Evolutionary conservation across 2,888 invertebrate genomes (phyloP), one percentile per base, ranked within the genome.

Genomic region (Perizoma affinitatum): DNA sequence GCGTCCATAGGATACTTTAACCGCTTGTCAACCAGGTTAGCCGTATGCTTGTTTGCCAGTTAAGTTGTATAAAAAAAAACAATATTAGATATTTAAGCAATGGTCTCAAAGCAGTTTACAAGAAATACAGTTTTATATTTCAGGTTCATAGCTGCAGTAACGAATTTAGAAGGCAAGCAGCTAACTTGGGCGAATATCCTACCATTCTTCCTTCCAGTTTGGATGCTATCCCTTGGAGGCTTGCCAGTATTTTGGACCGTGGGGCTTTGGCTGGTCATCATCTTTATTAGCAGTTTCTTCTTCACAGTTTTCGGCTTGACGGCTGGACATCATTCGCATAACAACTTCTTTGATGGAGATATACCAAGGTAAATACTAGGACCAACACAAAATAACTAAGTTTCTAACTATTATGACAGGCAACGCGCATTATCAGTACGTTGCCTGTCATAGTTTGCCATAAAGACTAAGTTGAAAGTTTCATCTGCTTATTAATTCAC

Each of bases 341-440:
- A 94, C 40, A 95, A 96, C 60, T 96, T 96, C 82, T 97, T 97
- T 74, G 97, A 97, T 74, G 97, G 97, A 6, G 97, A 97, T 82
- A 82, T 93, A 35, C 93, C 94, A 9, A 94, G 95, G 95, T 95
- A 87, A 64, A 33, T 5, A 34, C 46, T 34, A n/a, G n/a, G 8
- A 42, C 10, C 42, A 22, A 10, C 10, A 42, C n/a, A 42, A n/a
- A 10, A 40, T 7, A 40, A 7, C 7, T 40, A 7, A 40, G 7
- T 7, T 8, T 7, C 40, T 40, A 40, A 5, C 40, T 7, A 49
- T 22, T 49, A 11, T 41, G 49, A 46, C 22, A 22, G 22, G 22
- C 22, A 22, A 22, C 1, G 22, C 22, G 22, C 22, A 22, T 22
- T 3, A 22, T 22, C 22, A 22, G 22, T 22, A 3, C 22, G 22